Base-by-base conservation (phyloP, 2,113 vertebrate genomes). In the Pyrgilauda ruficollis region DNA sequence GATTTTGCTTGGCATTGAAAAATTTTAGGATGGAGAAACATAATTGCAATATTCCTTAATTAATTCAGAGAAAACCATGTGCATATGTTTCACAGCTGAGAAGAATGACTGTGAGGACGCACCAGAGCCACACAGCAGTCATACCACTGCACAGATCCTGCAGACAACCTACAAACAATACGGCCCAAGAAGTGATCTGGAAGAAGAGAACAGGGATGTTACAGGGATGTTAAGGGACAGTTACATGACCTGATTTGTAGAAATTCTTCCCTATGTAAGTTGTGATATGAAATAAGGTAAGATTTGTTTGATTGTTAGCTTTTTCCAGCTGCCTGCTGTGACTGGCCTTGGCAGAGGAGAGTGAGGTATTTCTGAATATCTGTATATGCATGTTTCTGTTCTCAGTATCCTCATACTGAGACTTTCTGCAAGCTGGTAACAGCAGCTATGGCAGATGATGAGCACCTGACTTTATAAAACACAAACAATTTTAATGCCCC, bases 61-160 rank as follows among this genome's bases (percentile, higher is more conserved):
- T 56, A 80, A 61, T 21, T 52, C 47, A 50, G 15, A 33, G 23
- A 59, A 82, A 94, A 31, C 3, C 66, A 52, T 0, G 1, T 6
- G 44, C 6, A 0, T 37, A 15, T 31, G 33, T 55, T 70, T 72
- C 46, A 20, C 39, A 55, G 52, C 2, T 41, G 50, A 90, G 28
- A 59, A 24, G 10, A 86, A 39, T 9, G 14, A n/a, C 49, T 61
- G 21, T 56, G 41, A 39, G 55, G 33, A 67, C 27, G 30, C 14
- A 39, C 15, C 31, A 26, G 18, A 84, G 56, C 11, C 27, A 43
- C 44, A 8, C 0, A 49, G 44, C 37, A 58, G 28, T 5, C 0
- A 0, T 9, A 44, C 5, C 37, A 7, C 47, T 7, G 53, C 1
- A 27, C 28, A 8, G 17, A 20, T 67, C 37, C 53, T 22, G 86